phyloP scores from a whole-genome alignment of 2,888 invertebrate genomes.

The Plebejus melissa region DNA sequence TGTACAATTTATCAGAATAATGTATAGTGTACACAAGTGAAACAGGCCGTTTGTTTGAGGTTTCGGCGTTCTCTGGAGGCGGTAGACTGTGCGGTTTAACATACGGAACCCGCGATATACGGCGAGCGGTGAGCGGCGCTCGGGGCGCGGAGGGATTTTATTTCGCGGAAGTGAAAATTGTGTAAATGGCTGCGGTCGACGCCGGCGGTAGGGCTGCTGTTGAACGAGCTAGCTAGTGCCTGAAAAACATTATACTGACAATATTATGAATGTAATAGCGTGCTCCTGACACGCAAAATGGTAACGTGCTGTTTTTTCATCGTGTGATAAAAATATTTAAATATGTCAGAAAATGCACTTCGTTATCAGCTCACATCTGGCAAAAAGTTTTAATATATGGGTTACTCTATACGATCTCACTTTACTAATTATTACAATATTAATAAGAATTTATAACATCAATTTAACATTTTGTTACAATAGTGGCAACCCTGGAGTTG shows the following conservation, averaged over 20 bases:
- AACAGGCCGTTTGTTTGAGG: neutral
- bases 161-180: constrained; percentile 22
- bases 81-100: neutral
- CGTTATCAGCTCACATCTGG: no score
- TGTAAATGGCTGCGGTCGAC: constrained; percentile 16
- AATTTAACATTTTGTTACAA: neutral
- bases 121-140: neutral
- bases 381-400: no score
- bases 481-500: neutral
- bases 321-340: no score
- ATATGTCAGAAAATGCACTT: no score
- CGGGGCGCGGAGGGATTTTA: neutral
- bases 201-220: neutral
- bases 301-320: no score
- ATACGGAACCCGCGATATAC: neutral
- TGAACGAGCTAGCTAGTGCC: neutral
- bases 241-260: neutral
- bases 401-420: no score
- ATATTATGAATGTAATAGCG: neutral
- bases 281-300: no score
- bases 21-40: neutral
- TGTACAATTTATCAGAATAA: neutral
- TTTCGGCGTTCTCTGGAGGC: neutral
- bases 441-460: no score
- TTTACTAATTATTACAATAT: no score